Base-by-base conservation (phyloP, 2,797 vertebrate species). In the Halcyon smyrnensis region DNA sequence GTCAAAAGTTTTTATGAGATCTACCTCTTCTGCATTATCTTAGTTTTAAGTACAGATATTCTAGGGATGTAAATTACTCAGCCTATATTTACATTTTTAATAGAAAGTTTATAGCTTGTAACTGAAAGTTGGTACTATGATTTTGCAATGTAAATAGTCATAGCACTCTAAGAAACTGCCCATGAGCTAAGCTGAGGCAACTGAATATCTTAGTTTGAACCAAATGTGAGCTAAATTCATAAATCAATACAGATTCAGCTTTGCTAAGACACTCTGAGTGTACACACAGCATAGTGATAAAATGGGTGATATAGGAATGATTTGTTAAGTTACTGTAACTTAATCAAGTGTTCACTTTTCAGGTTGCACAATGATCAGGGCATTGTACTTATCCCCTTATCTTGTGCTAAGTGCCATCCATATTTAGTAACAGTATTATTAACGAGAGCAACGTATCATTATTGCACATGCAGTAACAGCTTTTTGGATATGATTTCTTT, bases 241-340 rank as follows among this genome's bases (percentile, higher is more conserved):
- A 76, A 88, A 87, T 91, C 88, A 79, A 8, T 92, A 73, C 19
- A 54, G 30, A 86, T 84, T 59, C 73, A 82, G 34, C 46, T 89
- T 89, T 45, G 89, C 36, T 68, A 83, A 74, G 75, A 23, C 43
- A 65, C 15, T 71, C 19, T 59, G 68, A 79, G 56, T 84, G 36
- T 64, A 83, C 43, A 34, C 69, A 48, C 13, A 62, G 30, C 41
- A 28, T 62, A 75, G 73, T 8, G 68, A 80, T 91, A 87, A 80
- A 60, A 74, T 73, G 25, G 56, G 17, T 85, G 64, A 70, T 68
- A 48, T 71, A 50, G 69, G 41, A 86, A 50, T 73, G 87, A 82
- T 87, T 87, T 87, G 45, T 77, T 78, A 91, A 88, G 21, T 95
- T 88, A 57, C 7, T 76, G 37, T 88, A 75, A 78, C 37, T 77